Evolutionary conservation across 1,140 invertebrate genomes (phyloP).

Genomic region (Meteorus sp.): DNA sequence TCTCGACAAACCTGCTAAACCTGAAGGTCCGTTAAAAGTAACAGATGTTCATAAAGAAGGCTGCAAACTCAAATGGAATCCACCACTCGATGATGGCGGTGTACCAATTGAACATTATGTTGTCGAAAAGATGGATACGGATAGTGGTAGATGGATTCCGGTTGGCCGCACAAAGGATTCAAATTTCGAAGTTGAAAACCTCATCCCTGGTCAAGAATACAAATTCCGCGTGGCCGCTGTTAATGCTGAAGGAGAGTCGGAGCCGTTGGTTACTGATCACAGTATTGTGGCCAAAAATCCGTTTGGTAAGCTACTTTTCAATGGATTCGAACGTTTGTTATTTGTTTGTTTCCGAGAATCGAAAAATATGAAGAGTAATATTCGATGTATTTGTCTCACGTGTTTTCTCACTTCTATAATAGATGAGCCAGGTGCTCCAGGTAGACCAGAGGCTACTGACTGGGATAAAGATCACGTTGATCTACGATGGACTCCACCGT

Average conservation of each 20-base stretch:
- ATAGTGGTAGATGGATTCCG: slow-evolving; percentile 83
- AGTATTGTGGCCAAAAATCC: slow-evolving; percentile 97
- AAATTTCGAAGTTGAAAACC: slow-evolving; percentile 80
- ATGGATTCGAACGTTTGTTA: too few relatives aligned
- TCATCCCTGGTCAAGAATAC: slow-evolving; percentile 91
- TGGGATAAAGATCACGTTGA: slow-evolving; percentile 96
- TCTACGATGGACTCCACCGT: slow-evolving; percentile 86
- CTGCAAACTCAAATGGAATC: slow-evolving; percentile 91
- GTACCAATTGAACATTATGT: slow-evolving; percentile 88
- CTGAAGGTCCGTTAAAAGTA: slow-evolving; percentile 89
- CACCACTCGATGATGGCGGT: slow-evolving; percentile 89
- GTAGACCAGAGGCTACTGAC: slow-evolving; percentile 84
- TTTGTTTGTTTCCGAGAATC: slow-evolving; percentile 1
- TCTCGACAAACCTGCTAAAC: slow-evolving; percentile 84
- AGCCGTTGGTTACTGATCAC: slow-evolving; percentile 85
- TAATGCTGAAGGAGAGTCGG: slow-evolving; percentile 93
- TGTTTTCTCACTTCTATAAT: slow-evolving; percentile 25
- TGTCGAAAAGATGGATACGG: slow-evolving; percentile 88
- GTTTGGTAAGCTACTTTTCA: slow-evolving; percentile 71
- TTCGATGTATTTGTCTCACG: too few relatives aligned
- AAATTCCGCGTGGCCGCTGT: slow-evolving; percentile 96
- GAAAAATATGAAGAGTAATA: neutral
- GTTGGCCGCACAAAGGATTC: slow-evolving; percentile 79
- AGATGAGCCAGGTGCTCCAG: slow-evolving; percentile 91
- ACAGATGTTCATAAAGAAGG: slow-evolving; percentile 92